phyloP scores from a whole-genome alignment of 2,113 vertebrate genomes.

The Tapirus terrestris region DNA sequence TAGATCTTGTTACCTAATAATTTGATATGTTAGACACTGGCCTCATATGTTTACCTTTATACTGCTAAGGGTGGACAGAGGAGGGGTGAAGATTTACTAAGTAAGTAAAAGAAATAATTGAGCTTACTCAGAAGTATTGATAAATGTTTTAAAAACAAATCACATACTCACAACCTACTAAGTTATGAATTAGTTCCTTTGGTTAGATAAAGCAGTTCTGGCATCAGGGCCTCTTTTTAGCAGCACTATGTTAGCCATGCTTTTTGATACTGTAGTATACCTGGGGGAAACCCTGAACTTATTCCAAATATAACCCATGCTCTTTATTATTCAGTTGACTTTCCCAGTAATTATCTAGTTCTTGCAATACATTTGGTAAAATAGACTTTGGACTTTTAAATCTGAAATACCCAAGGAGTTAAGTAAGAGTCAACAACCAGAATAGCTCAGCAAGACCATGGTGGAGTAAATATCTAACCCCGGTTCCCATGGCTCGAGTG shows the following conservation, averaged over 20 bases:
- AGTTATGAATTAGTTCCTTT: neutral
- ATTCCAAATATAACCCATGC: neutral
- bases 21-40: neutral
- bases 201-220: neutral
- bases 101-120: neutral
- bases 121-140: neutral
- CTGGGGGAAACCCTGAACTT: neutral
- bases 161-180: neutral
- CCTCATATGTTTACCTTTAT: neutral
- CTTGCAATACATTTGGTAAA: neutral
- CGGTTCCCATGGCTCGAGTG: neutral
- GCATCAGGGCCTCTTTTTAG: neutral
- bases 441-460: neutral
- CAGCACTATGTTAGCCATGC: neutral
- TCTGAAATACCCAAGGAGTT: neutral
- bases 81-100: neutral
- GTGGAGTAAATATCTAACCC: neutral
- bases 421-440: neutral
- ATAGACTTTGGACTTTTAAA: neutral
- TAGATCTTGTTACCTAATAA: neutral
- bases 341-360: neutral
- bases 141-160: slow-evolving; percentile 11
- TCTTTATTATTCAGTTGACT: neutral
- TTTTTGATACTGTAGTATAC: neutral
- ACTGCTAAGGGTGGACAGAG: neutral